Base-by-base conservation (phyloP, 2,888 invertebrate genomes). In the Tetragonula carbonaria region DNA sequence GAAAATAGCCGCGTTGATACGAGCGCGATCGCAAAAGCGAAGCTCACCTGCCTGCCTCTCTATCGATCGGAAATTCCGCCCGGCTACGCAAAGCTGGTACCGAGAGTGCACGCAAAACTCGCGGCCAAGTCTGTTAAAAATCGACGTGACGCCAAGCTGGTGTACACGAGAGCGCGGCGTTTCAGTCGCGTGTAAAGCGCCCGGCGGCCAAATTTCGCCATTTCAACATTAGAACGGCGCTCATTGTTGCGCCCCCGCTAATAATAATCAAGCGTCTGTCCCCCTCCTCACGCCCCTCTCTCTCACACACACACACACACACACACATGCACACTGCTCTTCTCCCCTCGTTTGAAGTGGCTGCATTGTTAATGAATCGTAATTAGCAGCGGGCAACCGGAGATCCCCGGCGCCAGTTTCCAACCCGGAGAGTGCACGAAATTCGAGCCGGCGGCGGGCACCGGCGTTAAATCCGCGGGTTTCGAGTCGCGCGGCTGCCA, bases 281-380 rank as follows among this genome's bases (percentile, higher is more conserved):
- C 45, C 45, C 45, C 38, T 5, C 38, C 38, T 38, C 23, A 23
- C 23, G 23, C 23, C 23, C 23, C 8, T 38, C 8, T 38, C 38
- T 38, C 8, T 38, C 28, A 28, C 28, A 28, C 28, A 28, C 28
- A 28, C 28, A 28, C 28, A 28, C 28, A 28, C 28, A 28, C 28
- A 28, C 28, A 28, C 28, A 28, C 28, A 28, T 2, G 28, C 28
- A 28, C 28, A 28, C 33, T 33, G 38, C 38, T 38, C 45, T 45
- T 50, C 70, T 71, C 59, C 87, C 70, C 73, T 63, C 88, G 86
- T 87, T 90, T 91, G 89, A 91, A 90, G 90, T 90, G 87, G 86
- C 82, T 87, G 84, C 85, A 88, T 91, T 91, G 88, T 91, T 91
- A 91, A 91, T 90, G 91, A 91, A 86, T 90, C 88, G 88, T 91